These are phyloP conservation scores for Aldrovandia affinis DNA, from an alignment of 2,797 vertebrate genomes.

Conservation along the genomic window DNA sequence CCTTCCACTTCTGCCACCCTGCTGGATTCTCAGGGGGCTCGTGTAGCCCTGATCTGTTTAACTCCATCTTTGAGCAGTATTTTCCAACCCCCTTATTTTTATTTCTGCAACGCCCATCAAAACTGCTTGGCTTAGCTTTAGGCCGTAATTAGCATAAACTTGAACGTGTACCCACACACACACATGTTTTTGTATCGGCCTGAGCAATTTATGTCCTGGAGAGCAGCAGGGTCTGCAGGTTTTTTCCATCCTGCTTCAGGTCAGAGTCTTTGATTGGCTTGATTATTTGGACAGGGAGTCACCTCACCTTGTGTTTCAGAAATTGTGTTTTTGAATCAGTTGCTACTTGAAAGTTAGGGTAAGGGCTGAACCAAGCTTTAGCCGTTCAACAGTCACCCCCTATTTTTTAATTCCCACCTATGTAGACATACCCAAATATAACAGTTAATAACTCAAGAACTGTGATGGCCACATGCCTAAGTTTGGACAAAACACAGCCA, in stretches of 20 bases:
- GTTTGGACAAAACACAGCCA: too few relatives aligned
- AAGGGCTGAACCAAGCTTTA: neutral
- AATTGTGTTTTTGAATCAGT: neutral
- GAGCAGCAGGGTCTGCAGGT: neutral
- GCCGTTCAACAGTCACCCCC: too few relatives aligned
- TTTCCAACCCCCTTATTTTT: too few relatives aligned
- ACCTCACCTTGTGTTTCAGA: neutral
- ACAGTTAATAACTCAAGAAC: too few relatives aligned
- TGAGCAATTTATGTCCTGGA: neutral
- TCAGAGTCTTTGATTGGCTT: neutral
- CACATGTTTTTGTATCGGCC: neutral
- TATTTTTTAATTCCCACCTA: too few relatives aligned
- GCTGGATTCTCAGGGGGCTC: slow-evolving; percentile 21
- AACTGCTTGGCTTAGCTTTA: neutral
- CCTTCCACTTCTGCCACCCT: neutral
- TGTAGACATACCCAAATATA: too few relatives aligned
- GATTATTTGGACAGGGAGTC: neutral
- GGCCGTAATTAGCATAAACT: neutral
- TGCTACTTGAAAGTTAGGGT: neutral
- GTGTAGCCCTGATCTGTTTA: slow-evolving; percentile 19
- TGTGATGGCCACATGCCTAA: too few relatives aligned
- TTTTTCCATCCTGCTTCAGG: neutral
- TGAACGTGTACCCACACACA: neutral
- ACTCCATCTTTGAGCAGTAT: neutral
- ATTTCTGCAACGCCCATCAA: neutral